Evolutionary conservation across 2,888 invertebrate species (phyloP).

Genomic region (Entomobrya proxima): DNA sequence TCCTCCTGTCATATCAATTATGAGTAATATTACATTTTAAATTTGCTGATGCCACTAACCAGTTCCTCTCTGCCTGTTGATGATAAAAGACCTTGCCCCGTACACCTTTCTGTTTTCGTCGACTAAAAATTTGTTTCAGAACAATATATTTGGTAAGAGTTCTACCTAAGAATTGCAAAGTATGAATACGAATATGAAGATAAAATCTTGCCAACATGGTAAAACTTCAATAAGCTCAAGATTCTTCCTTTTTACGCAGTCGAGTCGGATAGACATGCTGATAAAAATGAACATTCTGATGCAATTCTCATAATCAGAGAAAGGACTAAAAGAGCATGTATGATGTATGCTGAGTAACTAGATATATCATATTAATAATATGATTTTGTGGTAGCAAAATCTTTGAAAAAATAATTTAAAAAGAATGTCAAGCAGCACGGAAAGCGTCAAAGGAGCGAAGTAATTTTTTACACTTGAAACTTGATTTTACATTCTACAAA

Average conservation of each 20-base stretch:
- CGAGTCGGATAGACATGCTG: background rate
- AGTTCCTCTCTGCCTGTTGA: background rate
- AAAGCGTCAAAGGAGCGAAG: too few relatives aligned
- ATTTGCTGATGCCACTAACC: background rate
- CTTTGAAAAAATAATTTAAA: too few relatives aligned
- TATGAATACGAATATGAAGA: background rate
- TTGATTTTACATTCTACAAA: too few relatives aligned
- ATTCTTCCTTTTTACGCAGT: background rate
- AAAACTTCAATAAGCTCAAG: too few relatives aligned
- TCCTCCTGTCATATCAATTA: constrained; percentile 44
- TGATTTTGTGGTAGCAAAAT: too few relatives aligned
- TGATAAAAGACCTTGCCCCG: too few relatives aligned
- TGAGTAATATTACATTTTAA: constrained; percentile 28
- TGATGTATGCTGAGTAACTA: background rate
- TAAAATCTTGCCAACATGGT: background rate
- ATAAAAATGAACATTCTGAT: background rate
- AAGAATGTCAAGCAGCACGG: too few relatives aligned
- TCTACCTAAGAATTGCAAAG: background rate
- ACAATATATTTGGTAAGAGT: too few relatives aligned
- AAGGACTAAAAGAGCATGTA: background rate
- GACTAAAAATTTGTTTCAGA: too few relatives aligned
- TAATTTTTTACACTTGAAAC: too few relatives aligned
- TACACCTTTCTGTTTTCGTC: too few relatives aligned
- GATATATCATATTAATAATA: background rate
- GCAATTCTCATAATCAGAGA: background rate